Base-by-base conservation (phyloP, 2,888 invertebrate species). In the Dusona sp. region DNA sequence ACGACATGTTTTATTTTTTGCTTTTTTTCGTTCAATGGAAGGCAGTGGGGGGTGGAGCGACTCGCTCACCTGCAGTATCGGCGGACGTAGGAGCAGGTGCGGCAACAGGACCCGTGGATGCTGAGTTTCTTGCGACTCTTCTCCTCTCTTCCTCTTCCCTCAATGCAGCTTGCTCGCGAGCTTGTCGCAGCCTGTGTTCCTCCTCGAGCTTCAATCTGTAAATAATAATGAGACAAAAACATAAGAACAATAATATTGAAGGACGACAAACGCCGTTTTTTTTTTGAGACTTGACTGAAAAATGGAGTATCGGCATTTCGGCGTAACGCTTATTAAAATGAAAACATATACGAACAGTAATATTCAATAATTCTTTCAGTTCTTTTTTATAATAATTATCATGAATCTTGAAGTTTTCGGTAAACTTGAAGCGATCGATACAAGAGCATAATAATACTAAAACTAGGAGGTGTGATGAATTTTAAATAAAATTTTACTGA, bases 201-300 rank as follows among this genome's bases (percentile, higher is more conserved):
- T 97, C 97, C 93, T 97, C 97, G 88, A 97, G 93, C 94, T 97
- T 97, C 91, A 97, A 94, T 90, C 96, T 96, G 90, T 68, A 93
- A 57, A 75, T 57, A 65, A 57, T 80, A 83, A 54, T 13, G 61
- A 36, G 22, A 25, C 11, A 7, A 72, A 79, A 74, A 45, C 48
- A 54, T 16, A n/a, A 72, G 45, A 25, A 73, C 16, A 13, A 72
- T 54, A 25, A 67, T 1, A 67, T n/a, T 48, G 48, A 19, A 19
- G 19, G 13, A 1, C 1, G 11, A 19, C 16, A 48, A 48, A 48
- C 45, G 1, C 3, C 45, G 1, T 45, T 45, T 45, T 13, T 36
- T 36, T 36, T 36, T 7, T 7, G 36, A 36, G 7, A 4, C 7
- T 36, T 36, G n/a, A n/a, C n/a, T n/a, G n/a, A n/a, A n/a, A n/a